Conservation (phyloP, 2,888 invertebrate species). For the Pyrrhia umbra region DNA sequence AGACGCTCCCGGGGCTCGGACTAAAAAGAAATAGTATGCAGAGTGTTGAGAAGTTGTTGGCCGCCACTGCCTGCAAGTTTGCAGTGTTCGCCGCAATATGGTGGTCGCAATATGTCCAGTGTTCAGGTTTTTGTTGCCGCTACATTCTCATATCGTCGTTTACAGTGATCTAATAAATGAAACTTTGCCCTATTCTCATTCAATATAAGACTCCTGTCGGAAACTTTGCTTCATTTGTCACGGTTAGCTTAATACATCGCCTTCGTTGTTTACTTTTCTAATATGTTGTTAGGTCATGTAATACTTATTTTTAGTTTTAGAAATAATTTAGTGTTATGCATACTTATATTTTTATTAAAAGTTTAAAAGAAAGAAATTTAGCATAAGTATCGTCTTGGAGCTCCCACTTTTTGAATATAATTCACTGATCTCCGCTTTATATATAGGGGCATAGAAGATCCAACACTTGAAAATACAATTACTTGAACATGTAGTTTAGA, state of each 20-base stretch:
- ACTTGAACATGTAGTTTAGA: background rate
- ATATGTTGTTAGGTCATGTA: constrained; percentile 45
- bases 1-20: constrained; percentile 63
- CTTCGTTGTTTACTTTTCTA: constrained; percentile 48
- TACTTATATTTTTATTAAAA: too few relatives aligned
- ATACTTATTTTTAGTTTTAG: background rate
- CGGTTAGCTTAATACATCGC: constrained; percentile 56
- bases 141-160: constrained; percentile 86
- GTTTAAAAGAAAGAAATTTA: background rate
- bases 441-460: background rate
- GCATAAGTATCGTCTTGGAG: background rate
- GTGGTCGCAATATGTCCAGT: constrained; percentile 83
- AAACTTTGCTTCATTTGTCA: constrained; percentile 80
- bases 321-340: too few relatives aligned
- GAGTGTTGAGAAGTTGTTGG: constrained; percentile 76
- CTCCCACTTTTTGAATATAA: background rate
- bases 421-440: background rate
- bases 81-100: constrained; percentile 79
- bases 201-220: constrained; percentile 85
- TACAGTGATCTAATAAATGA: constrained; percentile 87
- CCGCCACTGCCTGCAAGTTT: constrained; percentile 86
- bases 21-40: constrained; percentile 81
- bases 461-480: background rate
- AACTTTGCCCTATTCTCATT: constrained; percentile 86
- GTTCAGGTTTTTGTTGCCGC: constrained; percentile 83